These are phyloP conservation scores for Hydropsyche betteni DNA, from an alignment of 2,888 invertebrate species.

Conservation along the genomic window DNA sequence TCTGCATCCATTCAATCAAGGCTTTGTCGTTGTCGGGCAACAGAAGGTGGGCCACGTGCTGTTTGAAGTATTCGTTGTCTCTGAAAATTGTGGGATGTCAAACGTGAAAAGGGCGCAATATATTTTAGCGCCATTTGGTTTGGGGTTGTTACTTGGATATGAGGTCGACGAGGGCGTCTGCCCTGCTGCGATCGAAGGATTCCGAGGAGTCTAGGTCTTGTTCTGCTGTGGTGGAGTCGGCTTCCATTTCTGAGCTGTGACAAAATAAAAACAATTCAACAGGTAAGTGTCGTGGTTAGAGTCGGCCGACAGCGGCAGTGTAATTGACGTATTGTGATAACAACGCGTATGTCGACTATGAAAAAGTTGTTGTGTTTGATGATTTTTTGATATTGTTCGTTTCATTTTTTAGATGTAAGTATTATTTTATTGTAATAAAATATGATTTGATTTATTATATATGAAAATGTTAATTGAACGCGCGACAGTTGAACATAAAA, in stretches of 20 bases:
- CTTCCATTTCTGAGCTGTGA: conserved; percentile 58
- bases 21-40: conserved; percentile 65
- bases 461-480: too few relatives aligned
- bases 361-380: neutral
- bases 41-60: conserved; percentile 63
- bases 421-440: too few relatives aligned
- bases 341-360: neutral
- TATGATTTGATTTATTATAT: too few relatives aligned
- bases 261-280: neutral
- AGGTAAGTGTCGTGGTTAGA: neutral
- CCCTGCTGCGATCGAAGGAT: conserved; percentile 32
- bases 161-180: conserved; percentile 44
- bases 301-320: neutral
- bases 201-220: conserved; percentile 52
- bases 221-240: conserved; percentile 64
- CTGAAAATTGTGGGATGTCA: conserved; percentile 53
- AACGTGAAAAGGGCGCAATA: neutral
- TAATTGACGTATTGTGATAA: neutral
- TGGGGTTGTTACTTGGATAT: conserved; percentile 45
- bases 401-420: too few relatives aligned
- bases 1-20: conserved; percentile 64
- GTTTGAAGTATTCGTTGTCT: conserved; percentile 60
- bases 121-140: neutral
- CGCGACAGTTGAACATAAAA: too few relatives aligned
- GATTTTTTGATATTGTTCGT: too few relatives aligned